Conservation (phyloP, 2,113 vertebrate genomes). For the Cryptomyrus ogoouensis region DNA sequence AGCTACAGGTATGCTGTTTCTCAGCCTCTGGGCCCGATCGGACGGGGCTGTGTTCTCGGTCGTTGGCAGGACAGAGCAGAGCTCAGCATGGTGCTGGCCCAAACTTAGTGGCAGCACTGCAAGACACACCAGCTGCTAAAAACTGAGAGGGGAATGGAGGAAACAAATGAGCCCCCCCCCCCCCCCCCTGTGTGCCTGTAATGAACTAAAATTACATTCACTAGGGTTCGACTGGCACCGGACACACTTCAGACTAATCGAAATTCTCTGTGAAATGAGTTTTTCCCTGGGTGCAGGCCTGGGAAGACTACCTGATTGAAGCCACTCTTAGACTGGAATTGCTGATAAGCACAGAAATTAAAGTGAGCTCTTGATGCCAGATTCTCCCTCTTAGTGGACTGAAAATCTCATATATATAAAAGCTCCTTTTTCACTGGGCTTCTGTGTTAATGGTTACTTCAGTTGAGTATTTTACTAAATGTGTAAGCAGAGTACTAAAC, state of each 20-base stretch:
- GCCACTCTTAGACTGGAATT: background rate
- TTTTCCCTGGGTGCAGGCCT: background rate
- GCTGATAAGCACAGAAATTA: background rate
- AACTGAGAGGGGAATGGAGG: background rate
- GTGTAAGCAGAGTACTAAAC: background rate
- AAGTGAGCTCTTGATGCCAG: background rate
- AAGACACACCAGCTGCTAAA: background rate
- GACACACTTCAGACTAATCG: slow-evolving; percentile 5
- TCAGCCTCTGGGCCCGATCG: background rate
- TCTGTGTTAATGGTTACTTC: background rate
- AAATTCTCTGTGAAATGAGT: slow-evolving; percentile 13
- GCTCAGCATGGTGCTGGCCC: background rate
- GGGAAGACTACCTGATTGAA: background rate
- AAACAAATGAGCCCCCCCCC: background rate
- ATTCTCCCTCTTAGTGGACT: background rate
- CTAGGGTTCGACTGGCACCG: background rate
- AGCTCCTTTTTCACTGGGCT: background rate
- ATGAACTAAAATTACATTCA: slow-evolving; percentile 7
- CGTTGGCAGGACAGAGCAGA: background rate
- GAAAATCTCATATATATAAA: background rate
- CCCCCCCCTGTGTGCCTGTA: background rate
- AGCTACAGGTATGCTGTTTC: slow-evolving; percentile 69
- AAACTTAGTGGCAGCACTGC: background rate
- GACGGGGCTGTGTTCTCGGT: background rate
- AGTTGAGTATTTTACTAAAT: background rate